These are phyloP conservation scores for Plebejus argus DNA, from an alignment of 2,888 invertebrate genomes.

Conservation along the genomic window DNA sequence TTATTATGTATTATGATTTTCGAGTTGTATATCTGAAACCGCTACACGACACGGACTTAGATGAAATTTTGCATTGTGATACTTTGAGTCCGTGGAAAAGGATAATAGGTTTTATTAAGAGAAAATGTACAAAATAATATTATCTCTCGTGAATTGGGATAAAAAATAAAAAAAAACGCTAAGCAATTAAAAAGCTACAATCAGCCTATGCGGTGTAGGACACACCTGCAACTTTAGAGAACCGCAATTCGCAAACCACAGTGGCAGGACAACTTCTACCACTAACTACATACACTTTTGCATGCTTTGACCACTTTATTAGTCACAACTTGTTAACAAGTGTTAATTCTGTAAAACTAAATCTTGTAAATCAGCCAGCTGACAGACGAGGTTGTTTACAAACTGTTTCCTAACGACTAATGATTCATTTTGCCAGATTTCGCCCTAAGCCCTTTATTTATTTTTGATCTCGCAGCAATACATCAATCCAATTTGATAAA, in stretches of 20 bases:
- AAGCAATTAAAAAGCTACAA: too few species aligned
- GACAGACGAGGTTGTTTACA: constrained; percentile 61
- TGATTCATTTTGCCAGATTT: constrained; percentile 68
- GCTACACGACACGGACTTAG: too few species aligned
- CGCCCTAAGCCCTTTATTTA: constrained; percentile 42
- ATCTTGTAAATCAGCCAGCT: constrained; percentile 50
- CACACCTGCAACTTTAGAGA: neutral
- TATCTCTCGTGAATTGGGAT: too few species aligned
- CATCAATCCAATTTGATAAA: constrained; percentile 28
- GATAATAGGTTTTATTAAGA: too few species aligned
- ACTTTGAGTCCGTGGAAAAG: too few species aligned
- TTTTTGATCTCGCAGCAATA: constrained; percentile 36
- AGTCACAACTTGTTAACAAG: constrained; percentile 4
- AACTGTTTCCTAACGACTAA: constrained; percentile 62
- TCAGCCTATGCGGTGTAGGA: too few species aligned
- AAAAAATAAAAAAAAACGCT: too few species aligned
- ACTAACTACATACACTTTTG: neutral
- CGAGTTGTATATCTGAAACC: too few species aligned
- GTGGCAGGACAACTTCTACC: neutral
- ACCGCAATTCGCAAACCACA: neutral
- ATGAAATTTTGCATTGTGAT: too few species aligned
- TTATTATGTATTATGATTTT: too few species aligned
- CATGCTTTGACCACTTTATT: neutral
- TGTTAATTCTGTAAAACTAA: constrained; percentile 39
- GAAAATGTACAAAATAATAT: too few species aligned